Evolutionary conservation across 2,888 invertebrate species (phyloP), one percentile per base, ranked within the genome.

Genomic region (Epirrhoe alternata): DNA sequence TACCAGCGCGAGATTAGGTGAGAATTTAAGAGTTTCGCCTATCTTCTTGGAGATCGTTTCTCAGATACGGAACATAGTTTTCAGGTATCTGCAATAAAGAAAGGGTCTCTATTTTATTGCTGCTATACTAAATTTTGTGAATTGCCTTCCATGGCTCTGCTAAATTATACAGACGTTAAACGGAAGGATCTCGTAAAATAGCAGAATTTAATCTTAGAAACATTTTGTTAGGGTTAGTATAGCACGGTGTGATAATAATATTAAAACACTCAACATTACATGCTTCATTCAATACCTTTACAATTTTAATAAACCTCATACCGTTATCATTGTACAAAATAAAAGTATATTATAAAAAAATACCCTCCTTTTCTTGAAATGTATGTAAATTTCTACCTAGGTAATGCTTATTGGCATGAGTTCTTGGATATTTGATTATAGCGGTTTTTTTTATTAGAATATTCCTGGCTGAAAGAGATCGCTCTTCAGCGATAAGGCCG

Each of bases 21-120:
- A 80, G 77, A 87, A 87, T 86, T 86, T 84, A 82, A 85, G 85
- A 86, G 83, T 82, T 86, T 76, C 74, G 71, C 79, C 81, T 78
- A 81, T 78, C 77, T 81, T 77, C 74, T 64, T 68, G 62, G 64
- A 78, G 80, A 85, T 85, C 76, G 74, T 74, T 77, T 73, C 75
- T 74, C 70, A 75, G 80, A 82, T 80, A 80, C 74, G 70, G 65
- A 60, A 69, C 73, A 78, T 79, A 81, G 77, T 79, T 76, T 74
- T 75, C 70, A 75, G 75, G 73, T 72, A 74, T 71, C 68, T 69
- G 71, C 72, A 70, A 77, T 74, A 75, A 74, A 74, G 71, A 73
- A 77, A 74, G 69, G 76, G 75, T 73, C 72, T 70, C 72, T 70
- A 69, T 62, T 76, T 75, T 75, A 75, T 74, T 66, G 72, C 68